phyloP scores from a whole-genome alignment of 2,797 vertebrate genomes.

The Galaxias olidus region DNA sequence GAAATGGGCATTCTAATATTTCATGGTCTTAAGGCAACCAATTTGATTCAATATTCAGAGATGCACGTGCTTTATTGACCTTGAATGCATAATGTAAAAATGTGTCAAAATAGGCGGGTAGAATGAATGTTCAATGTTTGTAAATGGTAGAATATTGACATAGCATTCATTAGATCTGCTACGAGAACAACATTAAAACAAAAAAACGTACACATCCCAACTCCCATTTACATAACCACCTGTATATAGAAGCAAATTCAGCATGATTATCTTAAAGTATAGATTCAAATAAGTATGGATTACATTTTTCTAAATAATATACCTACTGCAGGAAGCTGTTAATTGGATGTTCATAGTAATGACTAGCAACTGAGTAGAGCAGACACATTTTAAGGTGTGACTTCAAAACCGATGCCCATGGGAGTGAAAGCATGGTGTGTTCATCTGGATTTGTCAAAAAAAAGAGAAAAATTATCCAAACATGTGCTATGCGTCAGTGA shows the following conservation, averaged over 20 bases:
- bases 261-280: too few species aligned
- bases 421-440: neutral
- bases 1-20: constrained; percentile 1
- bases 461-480: constrained; percentile 30
- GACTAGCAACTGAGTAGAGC: too few species aligned
- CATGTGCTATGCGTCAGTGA: constrained; percentile 50
- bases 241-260: too few species aligned
- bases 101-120: constrained; percentile 7
- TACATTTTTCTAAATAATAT: too few species aligned
- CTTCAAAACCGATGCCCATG: too few species aligned
- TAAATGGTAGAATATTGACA: constrained; percentile 4
- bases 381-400: too few species aligned
- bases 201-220: too few species aligned
- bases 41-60: constrained; percentile 16
- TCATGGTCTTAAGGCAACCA: constrained; percentile 5
- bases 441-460: neutral
- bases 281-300: too few species aligned
- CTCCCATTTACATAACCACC: too few species aligned
- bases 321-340: too few species aligned
- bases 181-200: neutral
- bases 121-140: constrained; percentile 6
- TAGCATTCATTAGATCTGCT: constrained; percentile 1
- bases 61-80: constrained; percentile 22
- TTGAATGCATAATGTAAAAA: constrained; percentile 19
- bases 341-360: too few species aligned